Base-by-base conservation (phyloP, 1,140 invertebrate genomes). In the Neodiprion pinetum region DNA sequence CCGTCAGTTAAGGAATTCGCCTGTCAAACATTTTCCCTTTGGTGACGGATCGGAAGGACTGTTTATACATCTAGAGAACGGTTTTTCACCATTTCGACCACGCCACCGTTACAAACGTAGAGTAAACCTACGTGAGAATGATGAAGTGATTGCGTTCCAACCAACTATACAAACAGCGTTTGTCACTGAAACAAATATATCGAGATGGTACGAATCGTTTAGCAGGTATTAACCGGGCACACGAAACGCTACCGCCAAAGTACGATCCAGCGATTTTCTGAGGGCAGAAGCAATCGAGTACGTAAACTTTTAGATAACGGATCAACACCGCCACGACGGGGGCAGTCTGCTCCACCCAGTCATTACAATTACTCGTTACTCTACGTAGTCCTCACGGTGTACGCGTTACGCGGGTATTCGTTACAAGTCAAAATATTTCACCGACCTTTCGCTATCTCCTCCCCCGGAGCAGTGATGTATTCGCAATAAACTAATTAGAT, bases 391-490 rank as follows among this genome's bases (percentile, higher is more conserved):
- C 11, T 12, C 53, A 12, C 8, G 11, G 11, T 61, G 11, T 17
- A 61, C 53, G 53, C 53, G 53, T 61, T 61, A 61, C n/a, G 5
- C 28, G 53, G 53, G 53, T 5, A 61, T 61, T 61, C 53, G 53
- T 61, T 61, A 61, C 53, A 61, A 61, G 53, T 61, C 53, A 7
- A 61, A 61, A 61, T 61, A 61, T 61, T 61, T 61, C 53, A 61
- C 53, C 53, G 11, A 61, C n/a, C 53, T 61, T 61, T 61, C 53
- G 53, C 53, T 61, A 61, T 61, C 53, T 61, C 28, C 28, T 14
- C 53, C 53, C 53, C 11, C 9, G n/a, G 53, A 12, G 11, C 53
- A 17, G 5, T 61, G 53, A 61, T 11, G 53, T 61, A 61, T 61
- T 17, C 53, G 53, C 53, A 61, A 61, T 61, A 61, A 61, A 61